Evolutionary conservation across 2,797 vertebrate genomes (phyloP), one percentile per base, ranked within the genome.

Genomic region (Schizothorax lantsangensis): DNA sequence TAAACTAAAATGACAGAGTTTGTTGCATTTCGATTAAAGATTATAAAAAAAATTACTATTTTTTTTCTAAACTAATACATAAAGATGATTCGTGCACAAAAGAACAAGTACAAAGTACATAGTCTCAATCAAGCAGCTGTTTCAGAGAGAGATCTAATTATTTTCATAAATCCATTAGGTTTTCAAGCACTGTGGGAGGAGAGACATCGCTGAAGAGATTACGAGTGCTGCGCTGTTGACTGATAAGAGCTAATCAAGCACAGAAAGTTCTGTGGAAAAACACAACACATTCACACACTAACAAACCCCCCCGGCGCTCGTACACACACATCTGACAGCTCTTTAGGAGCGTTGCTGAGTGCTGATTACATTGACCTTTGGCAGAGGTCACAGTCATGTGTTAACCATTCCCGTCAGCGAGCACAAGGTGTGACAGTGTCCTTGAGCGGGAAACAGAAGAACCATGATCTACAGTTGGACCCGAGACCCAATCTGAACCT

Each of bases 261-360:
- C 47, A 36, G 79, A 45, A 79, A 66, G 68, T 14, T 59, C 69
- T 47, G 77, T 64, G 49, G 49, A 86, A 88, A 87, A 59, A 85
- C 57, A 81, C 74, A 80, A 79, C 59, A 30, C 74, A 74, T 26
- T 72, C 87, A 23, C 6, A 6, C 69, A 80, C 81, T 7, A 21
- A 36, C 54, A 84, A 26, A 8, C 26, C 11, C 40, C 40, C 19
- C 21, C 2, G 10, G 15, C 5, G 4, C 9, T 38, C 15, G 9
- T 9, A 72, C 66, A 75, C 71, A 59, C 52, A 66, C 21, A 30
- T 86, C 87, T 87, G 90, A 74, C 82, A 83, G 57, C 79, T 83
- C 90, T 91, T 90, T 91, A 78, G 83, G 80, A 68, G 52, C 2
- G 14, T 5, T 36, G 73, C 59, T 19, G 54, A 68, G n/a, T 84